Conservation (phyloP, 2,888 invertebrate genomes). For the Phytoseiulus persimilis region DNA sequence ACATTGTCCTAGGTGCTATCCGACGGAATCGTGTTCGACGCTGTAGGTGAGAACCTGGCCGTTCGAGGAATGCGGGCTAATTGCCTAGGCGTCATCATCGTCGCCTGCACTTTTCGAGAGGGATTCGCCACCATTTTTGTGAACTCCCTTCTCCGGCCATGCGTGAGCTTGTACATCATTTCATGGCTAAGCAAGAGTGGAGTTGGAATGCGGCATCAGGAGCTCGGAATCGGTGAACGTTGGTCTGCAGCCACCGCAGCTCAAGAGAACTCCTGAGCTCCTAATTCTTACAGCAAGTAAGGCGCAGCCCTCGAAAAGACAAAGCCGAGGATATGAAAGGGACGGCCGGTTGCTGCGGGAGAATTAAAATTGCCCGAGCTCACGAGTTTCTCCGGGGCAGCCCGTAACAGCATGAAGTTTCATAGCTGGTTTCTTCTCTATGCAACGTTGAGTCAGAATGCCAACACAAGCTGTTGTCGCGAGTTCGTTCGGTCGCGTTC, state of each 20-base stretch:
- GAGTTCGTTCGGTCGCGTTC: not conserved
- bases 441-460: not conserved
- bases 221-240: not conserved
- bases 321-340: not conserved
- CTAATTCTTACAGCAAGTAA: not conserved
- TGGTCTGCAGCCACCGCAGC: not conserved
- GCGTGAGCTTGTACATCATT: too few relatives aligned
- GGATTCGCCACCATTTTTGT: too few relatives aligned
- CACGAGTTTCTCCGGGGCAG: not conserved
- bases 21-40: too few relatives aligned
- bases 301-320: not conserved
- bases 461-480: not conserved
- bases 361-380: not conserved
- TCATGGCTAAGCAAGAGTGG: not conserved
- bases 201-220: not conserved
- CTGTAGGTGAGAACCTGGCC: too few relatives aligned
- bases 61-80: too few relatives aligned
- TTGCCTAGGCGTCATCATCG: too few relatives aligned
- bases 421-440: not conserved
- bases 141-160: too few relatives aligned
- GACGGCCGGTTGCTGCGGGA: not conserved
- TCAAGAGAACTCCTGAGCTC: not conserved
- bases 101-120: too few relatives aligned
- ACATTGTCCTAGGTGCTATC: too few relatives aligned
- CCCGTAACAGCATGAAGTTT: not conserved